Conservation (phyloP, 1,140 invertebrate species). For the Condylostylus longicornis region DNA sequence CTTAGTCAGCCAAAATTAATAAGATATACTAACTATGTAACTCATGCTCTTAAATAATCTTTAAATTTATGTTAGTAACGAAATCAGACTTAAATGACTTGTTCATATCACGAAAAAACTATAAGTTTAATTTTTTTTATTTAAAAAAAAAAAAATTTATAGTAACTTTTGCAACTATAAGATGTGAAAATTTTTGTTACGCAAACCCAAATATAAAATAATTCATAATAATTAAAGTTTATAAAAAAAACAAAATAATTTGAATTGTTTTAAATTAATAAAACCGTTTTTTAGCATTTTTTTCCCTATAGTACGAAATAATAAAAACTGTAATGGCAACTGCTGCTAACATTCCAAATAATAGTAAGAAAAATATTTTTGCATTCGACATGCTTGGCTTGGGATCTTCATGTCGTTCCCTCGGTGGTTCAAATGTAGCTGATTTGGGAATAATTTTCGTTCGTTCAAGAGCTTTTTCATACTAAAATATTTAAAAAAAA, state of each 20-base stretch:
- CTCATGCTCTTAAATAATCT: too few species aligned
- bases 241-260: not conserved
- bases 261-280: conserved; percentile 40
- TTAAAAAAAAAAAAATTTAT: too few species aligned
- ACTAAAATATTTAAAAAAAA: conserved; percentile 30
- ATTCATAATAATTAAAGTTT: too few species aligned
- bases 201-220: too few species aligned
- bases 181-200: too few species aligned
- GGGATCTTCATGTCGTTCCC: conserved; percentile 76
- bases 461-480: conserved; percentile 49
- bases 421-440: conserved; percentile 61
- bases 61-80: too few species aligned
- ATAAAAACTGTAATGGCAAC: conserved; percentile 68
- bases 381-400: conserved; percentile 71
- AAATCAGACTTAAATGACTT: too few species aligned
- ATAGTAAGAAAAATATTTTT: conserved; percentile 75
- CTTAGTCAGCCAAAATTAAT: too few species aligned
- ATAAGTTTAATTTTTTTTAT: too few species aligned
- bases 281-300: conserved; percentile 77
- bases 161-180: too few species aligned
- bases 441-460: conserved; percentile 67
- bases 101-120: too few species aligned
- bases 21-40: too few species aligned
- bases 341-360: conserved; percentile 59
- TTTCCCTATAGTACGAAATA: conserved; percentile 84